Conservation (phyloP, 2,113 vertebrate species). For the Zosterops hypoxanthus region DNA sequence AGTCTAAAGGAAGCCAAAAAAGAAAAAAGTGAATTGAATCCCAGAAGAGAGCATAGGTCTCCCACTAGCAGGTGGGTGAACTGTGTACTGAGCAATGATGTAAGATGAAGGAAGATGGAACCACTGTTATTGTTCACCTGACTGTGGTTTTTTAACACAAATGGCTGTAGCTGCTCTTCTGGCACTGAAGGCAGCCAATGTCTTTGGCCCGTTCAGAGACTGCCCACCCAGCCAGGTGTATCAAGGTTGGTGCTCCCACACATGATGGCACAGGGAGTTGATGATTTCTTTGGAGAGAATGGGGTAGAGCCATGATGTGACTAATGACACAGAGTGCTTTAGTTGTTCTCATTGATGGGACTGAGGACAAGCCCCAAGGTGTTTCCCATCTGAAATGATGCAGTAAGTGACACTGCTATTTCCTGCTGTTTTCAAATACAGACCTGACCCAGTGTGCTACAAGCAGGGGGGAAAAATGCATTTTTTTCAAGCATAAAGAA, state of each 20-base stretch:
- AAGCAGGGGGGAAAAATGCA: fast-evolving
- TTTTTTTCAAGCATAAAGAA: not conserved
- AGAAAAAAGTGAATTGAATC: not conserved
- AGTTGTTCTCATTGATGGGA: not conserved
- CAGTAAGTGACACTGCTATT: not conserved
- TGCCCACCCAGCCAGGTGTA: not conserved
- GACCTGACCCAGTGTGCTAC: not conserved
- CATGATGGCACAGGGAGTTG: not conserved
- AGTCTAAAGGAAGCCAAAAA: not conserved
- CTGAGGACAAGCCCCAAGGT: not conserved
- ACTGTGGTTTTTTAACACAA: not conserved
- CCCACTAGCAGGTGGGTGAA: not conserved
- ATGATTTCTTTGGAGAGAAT: not conserved
- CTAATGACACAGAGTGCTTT: not conserved
- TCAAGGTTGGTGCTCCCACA: not conserved
- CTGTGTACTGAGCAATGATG: not conserved
- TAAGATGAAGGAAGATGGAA: not conserved
- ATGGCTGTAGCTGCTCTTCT: not conserved
- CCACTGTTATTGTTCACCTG: not conserved
- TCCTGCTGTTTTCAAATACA: not conserved
- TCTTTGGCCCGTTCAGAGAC: not conserved
- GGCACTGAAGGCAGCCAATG: not conserved
- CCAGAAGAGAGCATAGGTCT: not conserved
- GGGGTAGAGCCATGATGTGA: not conserved
- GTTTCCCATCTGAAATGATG: not conserved